Percentiles rank a stretch among this genome's conserved stretches.
Evolutionary conservation across 2,797 vertebrate species (phyloP).

Genomic region (Centroberyx gerrardi): DNA sequence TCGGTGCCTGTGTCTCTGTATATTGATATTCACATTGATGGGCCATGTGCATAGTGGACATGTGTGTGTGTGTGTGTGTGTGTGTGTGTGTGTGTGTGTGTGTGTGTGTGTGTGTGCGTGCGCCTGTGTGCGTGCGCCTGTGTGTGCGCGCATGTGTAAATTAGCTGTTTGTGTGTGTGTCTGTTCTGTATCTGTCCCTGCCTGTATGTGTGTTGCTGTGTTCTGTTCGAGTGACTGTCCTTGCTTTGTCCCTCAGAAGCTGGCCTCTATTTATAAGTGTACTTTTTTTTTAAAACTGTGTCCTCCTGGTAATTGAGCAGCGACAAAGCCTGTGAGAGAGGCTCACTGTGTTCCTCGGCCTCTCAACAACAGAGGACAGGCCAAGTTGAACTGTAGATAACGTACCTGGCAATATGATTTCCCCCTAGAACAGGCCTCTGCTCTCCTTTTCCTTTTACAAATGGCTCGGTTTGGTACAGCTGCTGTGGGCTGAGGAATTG

Average conservation of each 20-base stretch:
- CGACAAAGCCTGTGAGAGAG: constrained; percentile 46
- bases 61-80: not conserved
- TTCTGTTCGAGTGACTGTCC: constrained; percentile 47
- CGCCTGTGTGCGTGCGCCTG: not conserved
- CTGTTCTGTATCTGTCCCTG: constrained; percentile 15
- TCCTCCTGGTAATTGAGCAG: constrained; percentile 49
- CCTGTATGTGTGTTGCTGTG: constrained; percentile 12
- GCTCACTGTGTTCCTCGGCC: constrained; percentile 25
- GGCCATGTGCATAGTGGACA: not conserved
- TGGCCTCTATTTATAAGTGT: constrained; percentile 64
- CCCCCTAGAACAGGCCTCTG: constrained; percentile 42
- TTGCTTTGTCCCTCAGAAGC: constrained; percentile 57
- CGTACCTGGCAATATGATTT: constrained; percentile 53
- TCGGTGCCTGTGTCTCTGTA: constrained; percentile 15
- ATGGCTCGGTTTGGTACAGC: constrained; percentile 49
- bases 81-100: not conserved
- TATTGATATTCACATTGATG: constrained; percentile 40
- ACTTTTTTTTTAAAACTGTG: constrained; percentile 39
- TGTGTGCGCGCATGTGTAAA: not conserved
- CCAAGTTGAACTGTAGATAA: constrained; percentile 61
- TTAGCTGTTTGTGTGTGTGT: not conserved
- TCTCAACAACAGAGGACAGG: constrained; percentile 51
- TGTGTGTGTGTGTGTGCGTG: not conserved
- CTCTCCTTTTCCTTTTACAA: constrained; percentile 47
- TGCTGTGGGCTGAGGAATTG: constrained; percentile 30